Evolutionary conservation across 2,888 invertebrate species (phyloP).

Genomic region (Parnassius glacialis): DNA sequence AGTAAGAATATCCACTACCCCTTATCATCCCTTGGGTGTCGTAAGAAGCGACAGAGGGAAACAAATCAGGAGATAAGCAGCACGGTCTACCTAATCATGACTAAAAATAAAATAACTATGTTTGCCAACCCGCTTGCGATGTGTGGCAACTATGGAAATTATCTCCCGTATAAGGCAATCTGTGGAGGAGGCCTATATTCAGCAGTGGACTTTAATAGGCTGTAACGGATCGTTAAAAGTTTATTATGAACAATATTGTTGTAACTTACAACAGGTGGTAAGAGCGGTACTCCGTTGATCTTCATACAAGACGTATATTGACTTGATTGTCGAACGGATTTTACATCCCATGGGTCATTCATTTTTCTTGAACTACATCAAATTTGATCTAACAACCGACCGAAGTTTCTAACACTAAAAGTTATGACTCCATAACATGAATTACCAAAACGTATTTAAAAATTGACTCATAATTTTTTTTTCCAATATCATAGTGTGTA

Average conservation of each 20-base stretch:
- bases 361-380: slow-evolving; percentile 41
- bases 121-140: too few species aligned
- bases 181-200: too few species aligned
- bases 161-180: too few species aligned
- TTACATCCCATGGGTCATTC: slow-evolving; percentile 77
- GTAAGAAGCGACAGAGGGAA: too few species aligned
- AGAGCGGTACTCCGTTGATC: slow-evolving; percentile 86
- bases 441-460: slow-evolving; percentile 2
- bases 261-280: slow-evolving; percentile 87
- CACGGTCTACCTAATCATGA: too few species aligned
- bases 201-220: too few species aligned
- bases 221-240: too few species aligned
- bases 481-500: neutral
- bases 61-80: too few species aligned
- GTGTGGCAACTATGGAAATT: too few species aligned
- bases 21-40: too few species aligned
- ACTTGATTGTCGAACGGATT: slow-evolving; percentile 61
- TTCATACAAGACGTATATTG: slow-evolving; percentile 86
- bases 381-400: neutral
- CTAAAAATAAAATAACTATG: too few species aligned
- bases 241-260: neutral
- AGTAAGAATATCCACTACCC: too few species aligned
- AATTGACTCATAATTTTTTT: neutral
- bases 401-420: neutral
- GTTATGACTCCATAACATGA: slow-evolving; percentile 8